Base-by-base conservation (phyloP, 37 sponge, comb jelly and placozoan genomes). In the Petrosia ficiformis region DNA sequence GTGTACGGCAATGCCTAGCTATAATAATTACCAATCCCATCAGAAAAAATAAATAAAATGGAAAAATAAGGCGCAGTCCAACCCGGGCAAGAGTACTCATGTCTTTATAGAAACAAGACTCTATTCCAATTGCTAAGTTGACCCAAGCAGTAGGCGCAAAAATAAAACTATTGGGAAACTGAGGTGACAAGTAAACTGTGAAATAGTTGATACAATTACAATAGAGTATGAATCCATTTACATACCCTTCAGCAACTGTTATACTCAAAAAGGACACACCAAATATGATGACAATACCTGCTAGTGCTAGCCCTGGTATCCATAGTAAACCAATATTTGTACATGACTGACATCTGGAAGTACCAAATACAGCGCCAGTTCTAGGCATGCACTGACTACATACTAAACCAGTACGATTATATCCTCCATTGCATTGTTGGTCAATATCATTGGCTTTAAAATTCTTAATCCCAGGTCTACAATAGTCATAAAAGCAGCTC, bases 141-240 rank as follows among this genome's bases (percentile, higher is more conserved):
- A 65, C 42, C 22, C 42, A 71, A 5, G 70, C 56, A 24, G 39
- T 65, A 11, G 59, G 64, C 59, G 40, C 1, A 21, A 29, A n/a
- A 0, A 37, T 1, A 28, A 41, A 29, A 42, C 6, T 3, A 6
- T 5, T 0, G 19, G 33, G 1, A 10, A 1, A 3, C 2, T 16
- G 26, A 1, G 72, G 72, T 26, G n/a, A 36, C 43, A 80, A 41
- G 36, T 57, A 39, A 28, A 22, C 16, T 3, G 34, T 42, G 52
- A 70, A 80, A 16, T 70, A 25, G 10, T 41, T 71, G 8, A 80
- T 52, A 2, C 57, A 59, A 39, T 80, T 80, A 44, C 63, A 57
- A 30, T 58, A 80, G 41, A 80, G 71, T 1, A 80, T 11, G 48
- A 43, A 39, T 26, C 80, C 80, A 71, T 80, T 80, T 21, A 80